phyloP scores from a whole-genome alignment of 2,888 invertebrate species.

The Cephalotes varians region DNA sequence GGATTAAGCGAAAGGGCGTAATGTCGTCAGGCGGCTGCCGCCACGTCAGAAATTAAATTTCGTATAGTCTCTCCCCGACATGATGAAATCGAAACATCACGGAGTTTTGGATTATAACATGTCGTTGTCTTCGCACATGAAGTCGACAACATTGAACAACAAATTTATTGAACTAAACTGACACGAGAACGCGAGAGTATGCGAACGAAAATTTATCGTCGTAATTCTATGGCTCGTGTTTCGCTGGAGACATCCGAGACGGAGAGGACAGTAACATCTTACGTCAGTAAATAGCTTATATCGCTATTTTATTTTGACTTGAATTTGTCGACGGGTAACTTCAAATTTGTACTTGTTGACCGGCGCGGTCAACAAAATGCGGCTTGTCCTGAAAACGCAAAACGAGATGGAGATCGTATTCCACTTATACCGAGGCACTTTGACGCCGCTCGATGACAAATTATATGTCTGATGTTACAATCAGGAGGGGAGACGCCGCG shows the following conservation, averaged over 20 bases:
- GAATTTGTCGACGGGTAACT: slow-evolving; percentile 23
- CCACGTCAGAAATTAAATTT: slow-evolving; percentile 36
- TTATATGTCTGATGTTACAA: slow-evolving; percentile 24
- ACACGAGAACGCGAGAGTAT: not conserved
- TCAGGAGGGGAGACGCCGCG: not conserved
- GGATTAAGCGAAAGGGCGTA: slow-evolving; percentile 43
- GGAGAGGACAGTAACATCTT: slow-evolving; percentile 12
- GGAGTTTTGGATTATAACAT: not conserved
- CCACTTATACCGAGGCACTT: not conserved
- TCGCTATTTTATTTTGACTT: slow-evolving; percentile 27
- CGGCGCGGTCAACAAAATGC: too few relatives aligned
- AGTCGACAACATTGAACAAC: slow-evolving; percentile 7
- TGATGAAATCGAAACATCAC: slow-evolving; percentile 12
- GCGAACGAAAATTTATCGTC: slow-evolving; percentile 36
- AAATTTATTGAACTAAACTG: slow-evolving; percentile 39
- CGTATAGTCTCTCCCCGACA: not conserved
- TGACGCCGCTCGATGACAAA: slow-evolving; percentile 5
- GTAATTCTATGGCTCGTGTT: slow-evolving; percentile 14
- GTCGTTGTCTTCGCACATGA: not conserved
- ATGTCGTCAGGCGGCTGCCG: slow-evolving; percentile 6
- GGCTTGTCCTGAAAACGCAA: not conserved
- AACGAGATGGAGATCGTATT: not conserved
- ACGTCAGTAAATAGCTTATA: not conserved
- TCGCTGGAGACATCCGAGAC: not conserved
- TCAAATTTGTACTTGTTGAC: not conserved